Evolutionary conservation across 2,113 vertebrate species (phyloP), one percentile per base, ranked within the genome.

Genomic region (Cinclus mexicanus): DNA sequence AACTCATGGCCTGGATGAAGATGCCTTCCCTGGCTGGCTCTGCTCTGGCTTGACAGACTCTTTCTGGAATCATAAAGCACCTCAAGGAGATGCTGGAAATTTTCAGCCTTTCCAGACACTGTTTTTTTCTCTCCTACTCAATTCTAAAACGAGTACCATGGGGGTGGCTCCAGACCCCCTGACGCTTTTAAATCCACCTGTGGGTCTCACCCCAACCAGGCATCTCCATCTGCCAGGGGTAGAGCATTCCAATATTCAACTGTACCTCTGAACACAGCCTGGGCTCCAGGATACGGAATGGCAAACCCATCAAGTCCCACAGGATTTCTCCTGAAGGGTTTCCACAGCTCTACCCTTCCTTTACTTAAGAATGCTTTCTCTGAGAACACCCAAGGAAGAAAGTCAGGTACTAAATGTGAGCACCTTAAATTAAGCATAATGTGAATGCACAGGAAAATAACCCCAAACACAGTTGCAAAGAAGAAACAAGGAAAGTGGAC

Each of bases 61-160:
- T 2, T 70, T 41, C 65, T 68, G 28, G 37, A 72, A 82, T 55
- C 4, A 9, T 44, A 49, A 95, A 78, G 44, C 56, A 80, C 41
- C 46, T 55, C 46, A 95, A 93, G 60, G 47, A 88, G 68, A 88
- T 35, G 17, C 41, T 59, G 21, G 59, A 67, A 80, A 90, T 94
- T 70, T 83, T 94, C 44, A 97, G 90, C 63, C 17, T 80, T 90
- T 80, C 63, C 47, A 95, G 82, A 90, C 50, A 39, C 63, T 22
- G 26, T n/a, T 37, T 89, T 90, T 80, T 49, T 83, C 50, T 83
- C 80, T 95, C 87, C 94, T 93, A 95, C 91, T 91, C 90, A 91
- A 5, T 95, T 95, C 90, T 95, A 96, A 85, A 94, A 90, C 1
- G 6, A 93, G 93, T 21, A 86, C 64, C 83, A 23, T 28, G 83